A percentile compares a stretch with the other conserved stretches of the same genome.
Conservation (phyloP, 2,888 invertebrate species). For the Lasiommata megera region DNA sequence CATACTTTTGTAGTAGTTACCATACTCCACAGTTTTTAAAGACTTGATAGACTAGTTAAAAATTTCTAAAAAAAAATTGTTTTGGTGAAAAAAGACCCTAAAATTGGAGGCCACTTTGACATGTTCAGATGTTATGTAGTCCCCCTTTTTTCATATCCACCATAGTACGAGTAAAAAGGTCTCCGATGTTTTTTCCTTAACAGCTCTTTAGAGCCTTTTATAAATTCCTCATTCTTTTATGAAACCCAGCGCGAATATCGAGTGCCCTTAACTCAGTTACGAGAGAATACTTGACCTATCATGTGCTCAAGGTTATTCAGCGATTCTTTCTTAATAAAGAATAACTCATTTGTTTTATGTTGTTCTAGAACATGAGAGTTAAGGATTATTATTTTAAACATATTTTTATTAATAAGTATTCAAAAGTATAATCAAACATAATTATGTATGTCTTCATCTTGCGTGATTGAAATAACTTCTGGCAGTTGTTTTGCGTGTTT, state of each 20-base stretch:
- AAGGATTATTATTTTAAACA: background rate
- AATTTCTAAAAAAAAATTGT: too few species aligned
- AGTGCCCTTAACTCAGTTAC: slow-evolving; percentile 26
- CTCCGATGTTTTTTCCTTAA: background rate
- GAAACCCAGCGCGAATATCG: slow-evolving; percentile 14
- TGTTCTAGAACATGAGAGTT: background rate
- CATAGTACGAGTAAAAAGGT: slow-evolving; percentile 1
- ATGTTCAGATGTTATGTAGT: too few species aligned
- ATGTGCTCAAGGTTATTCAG: slow-evolving; percentile 20
- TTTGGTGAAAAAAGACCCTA: too few species aligned
- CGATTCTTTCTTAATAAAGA: background rate
- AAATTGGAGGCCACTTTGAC: too few species aligned
- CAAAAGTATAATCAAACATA: too few species aligned
- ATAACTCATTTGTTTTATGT: background rate
- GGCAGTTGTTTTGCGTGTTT: too few species aligned
- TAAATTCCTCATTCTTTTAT: slow-evolving; percentile 17
- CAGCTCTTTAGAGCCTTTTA: slow-evolving; percentile 4
- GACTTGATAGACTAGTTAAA: too few species aligned
- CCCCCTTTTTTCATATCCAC: background rate
- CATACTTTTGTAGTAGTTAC: too few species aligned
- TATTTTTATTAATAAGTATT: too few species aligned
- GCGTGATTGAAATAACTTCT: too few species aligned
- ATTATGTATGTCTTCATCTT: too few species aligned
- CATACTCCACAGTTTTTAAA: too few species aligned
- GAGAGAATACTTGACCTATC: slow-evolving; percentile 25